phyloP scores from a whole-genome alignment of 1,140 invertebrate species.

The Drosophila murphyi region DNA sequence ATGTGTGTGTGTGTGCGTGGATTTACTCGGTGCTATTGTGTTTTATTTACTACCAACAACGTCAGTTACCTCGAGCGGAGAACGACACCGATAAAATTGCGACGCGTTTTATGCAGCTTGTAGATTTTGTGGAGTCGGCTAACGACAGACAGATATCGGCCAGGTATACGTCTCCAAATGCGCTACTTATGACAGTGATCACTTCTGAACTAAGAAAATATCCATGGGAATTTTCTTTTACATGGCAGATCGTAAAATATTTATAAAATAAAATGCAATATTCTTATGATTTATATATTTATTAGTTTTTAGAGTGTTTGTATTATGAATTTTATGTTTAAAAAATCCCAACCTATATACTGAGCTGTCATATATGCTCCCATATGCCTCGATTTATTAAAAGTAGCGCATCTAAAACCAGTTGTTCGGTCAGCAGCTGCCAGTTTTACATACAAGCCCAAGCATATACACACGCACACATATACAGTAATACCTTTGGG shows the following conservation, averaged over 20 bases:
- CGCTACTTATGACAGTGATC: conserved; percentile 14
- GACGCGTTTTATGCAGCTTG: conserved; percentile 50
- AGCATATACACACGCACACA: neutral
- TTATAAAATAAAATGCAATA: too few species aligned
- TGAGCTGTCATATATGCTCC: too few species aligned
- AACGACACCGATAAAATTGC: conserved; percentile 53
- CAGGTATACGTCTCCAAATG: neutral
- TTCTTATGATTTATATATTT: too few species aligned
- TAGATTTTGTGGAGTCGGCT: conserved; percentile 32
- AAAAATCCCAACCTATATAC: too few species aligned
- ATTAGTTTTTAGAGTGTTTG: too few species aligned
- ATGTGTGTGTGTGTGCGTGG: conserved; percentile 20
- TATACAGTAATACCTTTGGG: conserved; percentile 10
- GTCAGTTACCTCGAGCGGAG: conserved; percentile 34
- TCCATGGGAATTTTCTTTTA: too few species aligned
- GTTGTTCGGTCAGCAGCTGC: conserved; percentile 77
- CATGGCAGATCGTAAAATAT: too few species aligned
- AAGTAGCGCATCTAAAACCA: conserved; percentile 64
- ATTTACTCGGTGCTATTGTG: conserved; percentile 42
- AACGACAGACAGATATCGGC: conserved; percentile 8
- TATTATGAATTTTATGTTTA: too few species aligned
- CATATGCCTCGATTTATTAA: conserved; percentile 7
- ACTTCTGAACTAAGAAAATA: neutral
- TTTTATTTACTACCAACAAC: conserved; percentile 50
- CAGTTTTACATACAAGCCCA: conserved; percentile 46